Evolutionary conservation across 2,113 vertebrate species (phyloP).

Genomic region (Ameiurus melas): DNA sequence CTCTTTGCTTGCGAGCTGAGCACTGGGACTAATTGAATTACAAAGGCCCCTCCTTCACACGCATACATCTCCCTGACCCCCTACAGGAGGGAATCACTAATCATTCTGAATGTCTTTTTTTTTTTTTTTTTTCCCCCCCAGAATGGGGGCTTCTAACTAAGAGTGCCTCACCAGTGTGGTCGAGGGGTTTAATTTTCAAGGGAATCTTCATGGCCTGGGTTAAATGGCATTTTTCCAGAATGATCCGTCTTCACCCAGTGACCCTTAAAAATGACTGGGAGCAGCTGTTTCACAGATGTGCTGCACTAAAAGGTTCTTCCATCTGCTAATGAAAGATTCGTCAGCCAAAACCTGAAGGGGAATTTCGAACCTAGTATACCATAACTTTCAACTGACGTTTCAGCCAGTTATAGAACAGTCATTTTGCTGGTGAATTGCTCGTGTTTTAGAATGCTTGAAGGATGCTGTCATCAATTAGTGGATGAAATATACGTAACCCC

Average conservation of each 20-base stretch:
- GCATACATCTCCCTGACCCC: slow-evolving; percentile 54
- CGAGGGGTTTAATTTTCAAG: slow-evolving; percentile 52
- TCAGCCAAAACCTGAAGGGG: background rate
- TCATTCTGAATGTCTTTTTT: slow-evolving; percentile 62
- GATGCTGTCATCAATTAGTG: slow-evolving; percentile 13
- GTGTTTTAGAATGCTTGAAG: slow-evolving; percentile 5
- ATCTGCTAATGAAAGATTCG: slow-evolving; percentile 43
- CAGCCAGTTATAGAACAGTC: background rate
- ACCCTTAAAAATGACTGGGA: slow-evolving; percentile 53
- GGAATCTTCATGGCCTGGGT: slow-evolving; percentile 55
- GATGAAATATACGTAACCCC: background rate
- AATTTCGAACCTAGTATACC: slow-evolving; percentile 4
- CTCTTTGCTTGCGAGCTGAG: slow-evolving; percentile 58
- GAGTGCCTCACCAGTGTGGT: slow-evolving; percentile 22
- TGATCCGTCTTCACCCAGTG: slow-evolving; percentile 57
- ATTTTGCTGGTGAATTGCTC: slow-evolving; percentile 7
- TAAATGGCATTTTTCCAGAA: slow-evolving; percentile 59
- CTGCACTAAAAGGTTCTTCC: background rate
- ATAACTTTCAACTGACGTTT: background rate
- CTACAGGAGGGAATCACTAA: slow-evolving; percentile 65
- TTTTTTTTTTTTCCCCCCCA: too few species aligned
- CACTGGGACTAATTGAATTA: slow-evolving; percentile 73
- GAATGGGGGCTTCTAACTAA: slow-evolving; percentile 38
- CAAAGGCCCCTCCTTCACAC: slow-evolving; percentile 38
- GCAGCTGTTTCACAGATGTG: slow-evolving; percentile 68